Evolutionary conservation across 1,140 invertebrate species (phyloP).

Genomic region (Aradophagus sp.): DNA sequence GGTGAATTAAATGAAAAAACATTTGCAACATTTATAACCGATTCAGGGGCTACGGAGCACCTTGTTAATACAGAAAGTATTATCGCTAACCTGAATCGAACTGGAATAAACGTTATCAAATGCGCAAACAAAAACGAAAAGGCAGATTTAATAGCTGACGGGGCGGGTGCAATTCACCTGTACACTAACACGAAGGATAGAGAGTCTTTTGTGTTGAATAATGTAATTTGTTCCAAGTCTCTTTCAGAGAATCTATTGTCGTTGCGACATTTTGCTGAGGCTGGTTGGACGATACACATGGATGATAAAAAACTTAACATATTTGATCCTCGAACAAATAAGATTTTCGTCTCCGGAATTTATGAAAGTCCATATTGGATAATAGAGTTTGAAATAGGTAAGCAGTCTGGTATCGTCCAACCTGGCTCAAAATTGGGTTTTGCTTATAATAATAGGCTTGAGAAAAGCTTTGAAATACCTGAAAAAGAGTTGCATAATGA

Average conservation of each 20-base stretch:
- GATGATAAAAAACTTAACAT: conserved; percentile 29
- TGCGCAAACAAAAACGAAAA: conserved; percentile 1
- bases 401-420: neutral
- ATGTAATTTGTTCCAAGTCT: conserved; percentile 4
- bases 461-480: neutral
- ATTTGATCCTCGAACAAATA: conserved; percentile 30
- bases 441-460: neutral
- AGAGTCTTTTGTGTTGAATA: neutral
- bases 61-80: neutral
- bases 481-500: too few relatives aligned
- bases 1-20: neutral
- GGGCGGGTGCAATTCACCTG: neutral
- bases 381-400: conserved; percentile 23
- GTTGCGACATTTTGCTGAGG: conserved; percentile 37
- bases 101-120: neutral
- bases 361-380: conserved; percentile 31
- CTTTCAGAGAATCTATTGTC: conserved; percentile 44
- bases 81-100: neutral
- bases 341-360: conserved; percentile 28
- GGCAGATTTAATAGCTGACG: neutral
- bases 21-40: neutral
- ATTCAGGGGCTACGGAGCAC: conserved; percentile 1
- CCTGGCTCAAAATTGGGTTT: neutral
- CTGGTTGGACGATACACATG: conserved; percentile 6
- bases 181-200: conserved; percentile 1